Evolutionary conservation across 2,888 invertebrate species (phyloP), one percentile per base, ranked within the genome.

Genomic region (Heteromyza rotundicornis): DNA sequence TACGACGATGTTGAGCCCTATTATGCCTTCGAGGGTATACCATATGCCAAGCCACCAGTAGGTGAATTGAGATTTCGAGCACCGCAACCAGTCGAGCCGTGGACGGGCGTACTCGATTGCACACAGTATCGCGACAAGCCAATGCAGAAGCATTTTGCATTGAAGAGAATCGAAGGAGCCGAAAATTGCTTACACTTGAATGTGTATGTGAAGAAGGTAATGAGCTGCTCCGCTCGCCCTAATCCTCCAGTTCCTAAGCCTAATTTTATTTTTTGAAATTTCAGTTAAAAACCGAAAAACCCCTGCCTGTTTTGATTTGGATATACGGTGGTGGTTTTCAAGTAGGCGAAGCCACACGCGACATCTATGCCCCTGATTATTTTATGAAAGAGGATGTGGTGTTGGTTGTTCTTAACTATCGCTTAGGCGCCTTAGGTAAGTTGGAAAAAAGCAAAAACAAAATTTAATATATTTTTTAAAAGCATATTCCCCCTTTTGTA

Each of bases 121-220:
- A 79, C 81, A 1, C 68, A 72, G 2, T 72, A 79, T 51, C 72
- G 75, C 10, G 66, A 73, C 2, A 71, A 77, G 53, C 81, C 81
- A 23, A 57, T 81, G 57, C 83, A 84, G 60, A 68, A 67, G 23
- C 75, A 82, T 66, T 65, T 77, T 32, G 57, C 82, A 1, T 59
- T 80, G 32, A 73, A 82, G 14, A 24, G 68, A 2, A 56, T 68
- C 0, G 68, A 74, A n/a, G 87, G 87, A 2, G 75, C 80, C 14
- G 87, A 87, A 73, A 85, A 87, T 67, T 87, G 87, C 62, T 72
- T 86, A 1, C 83, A 84, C 70, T 69, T 87, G 16, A 86, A 86
- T 74, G 78, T 86, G 0, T 83, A 79, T 60, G 70, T 70, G 0
- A 81, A 77, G 62, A 63, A 69, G 54, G 69, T 82, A 67, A 65